Evolutionary conservation across 2,797 vertebrate species (phyloP).

Genomic region (Percopsis omiscomaycus): DNA sequence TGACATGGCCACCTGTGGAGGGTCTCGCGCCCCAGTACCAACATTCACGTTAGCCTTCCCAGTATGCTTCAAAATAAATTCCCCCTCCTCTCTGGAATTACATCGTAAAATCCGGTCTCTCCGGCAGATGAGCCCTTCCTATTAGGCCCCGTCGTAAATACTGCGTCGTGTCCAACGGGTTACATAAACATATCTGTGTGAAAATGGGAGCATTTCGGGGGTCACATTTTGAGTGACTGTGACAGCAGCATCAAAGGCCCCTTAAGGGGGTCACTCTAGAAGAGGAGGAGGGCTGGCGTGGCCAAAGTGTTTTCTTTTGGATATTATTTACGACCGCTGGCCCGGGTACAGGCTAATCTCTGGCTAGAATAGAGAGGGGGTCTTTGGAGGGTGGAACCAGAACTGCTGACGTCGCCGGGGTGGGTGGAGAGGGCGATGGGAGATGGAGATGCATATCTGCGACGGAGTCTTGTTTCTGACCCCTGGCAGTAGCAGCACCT

Average conservation of each 20-base stretch:
- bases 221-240: conserved; percentile 10
- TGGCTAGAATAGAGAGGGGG: background rate
- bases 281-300: background rate
- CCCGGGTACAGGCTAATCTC: conserved; percentile 56
- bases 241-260: background rate
- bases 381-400: conserved; percentile 15
- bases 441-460: conserved; percentile 53
- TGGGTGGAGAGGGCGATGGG: conserved; percentile 12
- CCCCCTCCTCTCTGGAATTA: conserved; percentile 22
- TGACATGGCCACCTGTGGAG: conserved; percentile 37
- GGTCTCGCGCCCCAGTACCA: background rate
- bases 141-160: conserved; percentile 16
- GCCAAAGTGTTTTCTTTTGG: conserved; percentile 49
- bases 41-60: conserved; percentile 39
- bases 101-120: conserved; percentile 35
- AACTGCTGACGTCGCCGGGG: conserved; percentile 61
- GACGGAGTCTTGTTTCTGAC: conserved; percentile 65
- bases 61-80: conserved; percentile 38
- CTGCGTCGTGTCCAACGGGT: conserved; percentile 5
- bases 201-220: conserved; percentile 21
- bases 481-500: conserved; percentile 36
- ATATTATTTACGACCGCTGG: conserved; percentile 42
- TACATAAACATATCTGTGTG: conserved; percentile 32
- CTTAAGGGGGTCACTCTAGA: background rate
- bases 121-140: conserved; percentile 22